A percentile compares a stretch with the other conserved stretches of the same genome.
Evolutionary conservation across 2,113 vertebrate species (phyloP).

Genomic region (Chamaetylas fuelleborni): DNA sequence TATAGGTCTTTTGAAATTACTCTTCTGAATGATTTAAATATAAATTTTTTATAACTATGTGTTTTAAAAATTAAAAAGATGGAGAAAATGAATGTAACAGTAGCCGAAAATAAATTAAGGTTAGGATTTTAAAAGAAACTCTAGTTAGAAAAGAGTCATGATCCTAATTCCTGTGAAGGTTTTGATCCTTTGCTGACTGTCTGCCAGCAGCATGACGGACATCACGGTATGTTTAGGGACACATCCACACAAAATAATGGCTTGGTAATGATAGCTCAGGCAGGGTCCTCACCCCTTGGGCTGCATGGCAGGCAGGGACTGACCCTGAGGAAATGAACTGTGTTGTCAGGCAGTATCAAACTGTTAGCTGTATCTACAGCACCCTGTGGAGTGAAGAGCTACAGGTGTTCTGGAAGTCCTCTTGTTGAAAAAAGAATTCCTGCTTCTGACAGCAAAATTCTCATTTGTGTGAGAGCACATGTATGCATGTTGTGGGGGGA

Average conservation of each 20-base stretch:
- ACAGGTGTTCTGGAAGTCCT: background rate
- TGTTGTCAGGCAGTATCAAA: background rate
- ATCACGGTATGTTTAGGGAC: background rate
- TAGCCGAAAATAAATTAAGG: constrained; percentile 43
- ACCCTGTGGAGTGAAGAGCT: background rate
- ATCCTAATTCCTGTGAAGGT: background rate
- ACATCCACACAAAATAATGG: background rate
- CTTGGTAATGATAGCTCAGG: background rate
- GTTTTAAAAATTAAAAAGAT: constrained; percentile 55
- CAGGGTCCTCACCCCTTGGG: background rate
- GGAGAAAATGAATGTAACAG: background rate
- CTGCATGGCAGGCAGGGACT: background rate
- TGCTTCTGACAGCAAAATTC: background rate
- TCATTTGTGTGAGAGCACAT: background rate
- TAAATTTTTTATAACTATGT: constrained; percentile 51
- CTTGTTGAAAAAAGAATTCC: background rate
- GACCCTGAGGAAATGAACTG: background rate
- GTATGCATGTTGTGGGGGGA: background rate
- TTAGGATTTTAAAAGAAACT: constrained; percentile 4
- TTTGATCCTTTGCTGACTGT: background rate
- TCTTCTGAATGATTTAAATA: constrained; percentile 41
- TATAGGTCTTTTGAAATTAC: constrained; percentile 30
- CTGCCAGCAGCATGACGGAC: background rate
- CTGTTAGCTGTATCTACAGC: background rate
- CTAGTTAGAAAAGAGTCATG: background rate